phyloP scores from a whole-genome alignment of 2,797 vertebrate genomes.

The Hippopotamyrus pictus region DNA sequence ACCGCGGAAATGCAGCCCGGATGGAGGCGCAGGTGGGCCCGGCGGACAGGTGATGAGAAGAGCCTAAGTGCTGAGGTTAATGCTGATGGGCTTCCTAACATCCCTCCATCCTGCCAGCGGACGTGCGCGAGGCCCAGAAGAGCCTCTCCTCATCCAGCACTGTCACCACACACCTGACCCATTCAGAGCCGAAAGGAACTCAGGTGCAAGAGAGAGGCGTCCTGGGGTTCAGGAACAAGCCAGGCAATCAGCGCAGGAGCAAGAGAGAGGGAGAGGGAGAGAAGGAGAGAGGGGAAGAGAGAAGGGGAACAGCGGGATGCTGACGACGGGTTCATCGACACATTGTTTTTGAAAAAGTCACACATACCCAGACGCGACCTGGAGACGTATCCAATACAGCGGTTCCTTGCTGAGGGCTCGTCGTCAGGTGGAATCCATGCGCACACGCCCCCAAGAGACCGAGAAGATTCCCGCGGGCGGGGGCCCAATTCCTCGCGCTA shows the following conservation, averaged over 20 bases:
- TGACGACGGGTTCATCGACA: not conserved
- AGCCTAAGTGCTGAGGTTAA: not conserved
- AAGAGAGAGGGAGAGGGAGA: not conserved
- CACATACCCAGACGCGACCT: not conserved
- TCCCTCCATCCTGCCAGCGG: not conserved
- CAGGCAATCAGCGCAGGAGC: not conserved
- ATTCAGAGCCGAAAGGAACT: not conserved
- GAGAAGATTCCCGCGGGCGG: not conserved
- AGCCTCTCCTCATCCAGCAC: not conserved
- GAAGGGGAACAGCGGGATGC: not conserved
- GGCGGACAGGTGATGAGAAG: not conserved
- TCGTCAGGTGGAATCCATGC: slow-evolving; percentile 5
- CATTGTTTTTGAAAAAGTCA: not conserved
- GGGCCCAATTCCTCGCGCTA: not conserved
- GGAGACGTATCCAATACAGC: not conserved
- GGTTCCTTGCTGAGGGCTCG: slow-evolving; percentile 24
- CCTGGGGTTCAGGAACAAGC: not conserved
- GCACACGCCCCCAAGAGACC: not conserved
- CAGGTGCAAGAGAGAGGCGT: not conserved
- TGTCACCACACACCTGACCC: not conserved
- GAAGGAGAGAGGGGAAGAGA: not conserved
- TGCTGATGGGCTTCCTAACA: not conserved
- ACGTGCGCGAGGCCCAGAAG: not conserved
- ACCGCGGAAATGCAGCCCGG: not conserved
- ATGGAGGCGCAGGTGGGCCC: not conserved